phyloP scores from a whole-genome alignment of 2,113 vertebrate genomes.

The Arizona elegans region DNA sequence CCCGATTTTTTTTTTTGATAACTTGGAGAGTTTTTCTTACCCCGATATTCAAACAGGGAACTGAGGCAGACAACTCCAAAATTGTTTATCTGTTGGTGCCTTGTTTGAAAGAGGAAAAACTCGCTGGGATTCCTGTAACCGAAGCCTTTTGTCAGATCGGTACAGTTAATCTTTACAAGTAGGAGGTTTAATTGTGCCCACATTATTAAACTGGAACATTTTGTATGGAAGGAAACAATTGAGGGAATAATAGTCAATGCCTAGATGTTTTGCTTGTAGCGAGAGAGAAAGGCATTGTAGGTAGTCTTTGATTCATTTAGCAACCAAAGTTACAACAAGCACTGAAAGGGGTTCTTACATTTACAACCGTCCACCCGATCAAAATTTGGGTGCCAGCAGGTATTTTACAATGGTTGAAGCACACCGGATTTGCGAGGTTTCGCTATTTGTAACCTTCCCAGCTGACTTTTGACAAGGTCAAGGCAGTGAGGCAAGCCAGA shows the following conservation, averaged over 20 bases:
- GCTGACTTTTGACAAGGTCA: neutral
- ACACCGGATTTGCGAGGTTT: neutral
- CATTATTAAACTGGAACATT: neutral
- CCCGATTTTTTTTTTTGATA: neutral
- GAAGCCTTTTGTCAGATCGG: neutral
- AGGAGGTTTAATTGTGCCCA: neutral
- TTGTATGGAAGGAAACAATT: neutral
- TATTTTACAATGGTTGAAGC: neutral
- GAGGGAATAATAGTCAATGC: neutral
- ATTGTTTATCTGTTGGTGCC: neutral
- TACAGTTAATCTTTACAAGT: neutral
- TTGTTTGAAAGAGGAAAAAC: neutral
- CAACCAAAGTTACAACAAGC: neutral
- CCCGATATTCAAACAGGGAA: neutral
- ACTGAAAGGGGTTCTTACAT: neutral
- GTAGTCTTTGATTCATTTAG: neutral
- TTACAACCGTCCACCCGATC: neutral
- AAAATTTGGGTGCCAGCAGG: neutral
- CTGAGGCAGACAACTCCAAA: neutral
- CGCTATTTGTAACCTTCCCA: neutral
- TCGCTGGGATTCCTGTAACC: neutral
- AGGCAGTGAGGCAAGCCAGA: neutral
- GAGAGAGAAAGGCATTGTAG: neutral
- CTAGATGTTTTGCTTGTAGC: neutral
- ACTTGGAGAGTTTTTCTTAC: neutral